Conservation (phyloP, 1,140 invertebrate genomes). For the Lasioglossum albipes region DNA sequence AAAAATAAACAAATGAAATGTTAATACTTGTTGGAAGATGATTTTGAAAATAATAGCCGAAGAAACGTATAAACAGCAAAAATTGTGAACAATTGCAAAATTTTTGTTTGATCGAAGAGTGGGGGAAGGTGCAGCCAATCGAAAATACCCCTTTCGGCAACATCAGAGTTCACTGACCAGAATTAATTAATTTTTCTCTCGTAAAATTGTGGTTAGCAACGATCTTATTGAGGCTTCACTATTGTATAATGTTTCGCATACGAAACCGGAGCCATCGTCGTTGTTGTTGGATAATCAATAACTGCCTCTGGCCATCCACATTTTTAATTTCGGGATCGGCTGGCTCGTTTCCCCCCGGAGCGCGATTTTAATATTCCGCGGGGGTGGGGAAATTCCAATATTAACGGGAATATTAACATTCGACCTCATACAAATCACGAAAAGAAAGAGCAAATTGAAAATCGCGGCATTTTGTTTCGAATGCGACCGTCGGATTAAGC, state of each 20-base stretch:
- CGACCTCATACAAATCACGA: background rate
- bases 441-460: no score
- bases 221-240: background rate
- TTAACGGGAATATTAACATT: constrained; percentile 33
- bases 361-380: constrained; percentile 6
- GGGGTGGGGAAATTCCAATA: background rate
- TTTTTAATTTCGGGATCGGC: constrained; percentile 4
- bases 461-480: background rate
- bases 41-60: no score
- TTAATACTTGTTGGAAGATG: no score
- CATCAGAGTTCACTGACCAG: no score
- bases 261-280: background rate
- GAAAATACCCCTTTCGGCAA: no score
- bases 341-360: background rate
- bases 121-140: no score
- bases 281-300: constrained; percentile 12
- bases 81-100: no score
- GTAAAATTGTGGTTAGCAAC: no score
- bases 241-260: background rate
- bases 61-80: no score
- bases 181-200: no score
- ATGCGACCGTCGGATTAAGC: background rate
- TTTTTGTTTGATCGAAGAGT: no score
- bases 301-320: background rate
- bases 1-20: no score